A percentile compares a stretch with the other conserved stretches of the same genome.
Evolutionary conservation across 2,113 vertebrate species (phyloP).

Genomic region (Melanostigma gelatinosum): DNA sequence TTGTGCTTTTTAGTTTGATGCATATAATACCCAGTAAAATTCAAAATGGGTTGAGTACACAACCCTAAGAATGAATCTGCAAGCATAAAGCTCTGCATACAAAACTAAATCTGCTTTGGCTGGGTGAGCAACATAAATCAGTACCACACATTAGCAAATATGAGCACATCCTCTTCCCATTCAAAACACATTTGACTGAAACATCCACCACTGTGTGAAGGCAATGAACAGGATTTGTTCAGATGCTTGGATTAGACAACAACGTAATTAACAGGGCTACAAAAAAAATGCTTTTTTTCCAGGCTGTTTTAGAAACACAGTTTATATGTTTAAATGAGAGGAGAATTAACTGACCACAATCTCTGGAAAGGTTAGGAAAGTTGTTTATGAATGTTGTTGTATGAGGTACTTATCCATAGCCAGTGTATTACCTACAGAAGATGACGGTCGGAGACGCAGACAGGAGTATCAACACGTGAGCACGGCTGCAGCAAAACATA

Average conservation of each 20-base stretch:
- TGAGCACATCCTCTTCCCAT: background rate
- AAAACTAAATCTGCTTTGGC: slow-evolving; percentile 8
- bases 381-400: background rate
- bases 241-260: background rate
- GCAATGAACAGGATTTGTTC: background rate
- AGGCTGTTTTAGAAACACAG: background rate
- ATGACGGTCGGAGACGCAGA: background rate
- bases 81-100: slow-evolving; percentile 15
- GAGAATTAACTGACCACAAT: background rate
- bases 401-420: background rate
- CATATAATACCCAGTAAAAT: background rate
- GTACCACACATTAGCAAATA: slow-evolving; percentile 19
- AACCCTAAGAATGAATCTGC: background rate
- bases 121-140: background rate
- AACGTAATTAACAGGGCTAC: background rate
- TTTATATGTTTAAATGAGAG: background rate
- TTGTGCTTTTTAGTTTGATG: background rate
- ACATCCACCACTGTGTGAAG: background rate
- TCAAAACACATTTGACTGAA: slow-evolving; percentile 9
- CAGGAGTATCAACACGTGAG: background rate
- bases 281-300: background rate
- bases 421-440: background rate
- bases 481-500: background rate
- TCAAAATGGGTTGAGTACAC: background rate
- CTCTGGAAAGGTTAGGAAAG: background rate